phyloP scores from a whole-genome alignment of 2,888 invertebrate species.

The Harpalus rufipes region DNA sequence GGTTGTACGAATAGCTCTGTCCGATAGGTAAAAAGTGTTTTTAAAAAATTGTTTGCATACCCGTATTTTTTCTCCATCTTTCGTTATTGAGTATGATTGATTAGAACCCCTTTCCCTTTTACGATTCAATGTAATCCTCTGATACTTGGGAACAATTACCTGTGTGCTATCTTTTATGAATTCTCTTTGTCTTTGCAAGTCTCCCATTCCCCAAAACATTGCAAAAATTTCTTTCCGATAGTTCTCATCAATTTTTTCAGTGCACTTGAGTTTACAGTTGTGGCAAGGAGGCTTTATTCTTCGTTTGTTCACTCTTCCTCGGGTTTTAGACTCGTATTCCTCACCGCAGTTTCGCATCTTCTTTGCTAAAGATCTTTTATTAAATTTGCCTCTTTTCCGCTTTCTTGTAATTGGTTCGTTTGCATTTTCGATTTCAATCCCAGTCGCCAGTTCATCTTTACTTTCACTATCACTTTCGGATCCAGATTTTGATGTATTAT shows the following conservation, averaged over 20 bases:
- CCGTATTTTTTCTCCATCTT: constrained; percentile 62
- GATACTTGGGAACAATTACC: constrained; percentile 52
- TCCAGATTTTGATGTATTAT: constrained; percentile 34
- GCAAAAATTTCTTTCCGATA: constrained; percentile 51
- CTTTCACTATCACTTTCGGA: constrained; percentile 38
- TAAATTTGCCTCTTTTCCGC: constrained; percentile 48
- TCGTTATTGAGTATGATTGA: constrained; percentile 58
- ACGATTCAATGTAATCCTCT: constrained; percentile 55
- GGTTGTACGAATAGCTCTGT: constrained; percentile 58
- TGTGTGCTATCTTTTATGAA: constrained; percentile 55
- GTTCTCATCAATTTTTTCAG: constrained; percentile 57
- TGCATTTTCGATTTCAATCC: constrained; percentile 49
- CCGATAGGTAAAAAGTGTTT: constrained; percentile 61
- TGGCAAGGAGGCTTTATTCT: constrained; percentile 53
- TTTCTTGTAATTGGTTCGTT: constrained; percentile 41
- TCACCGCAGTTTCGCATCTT: constrained; percentile 56
- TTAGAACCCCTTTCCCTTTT: constrained; percentile 53
- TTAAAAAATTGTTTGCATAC: constrained; percentile 59
- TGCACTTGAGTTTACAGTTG: constrained; percentile 58
- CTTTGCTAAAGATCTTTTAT: constrained; percentile 50
- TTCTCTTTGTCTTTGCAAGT: constrained; percentile 57
- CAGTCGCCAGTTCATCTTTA: constrained; percentile 37
- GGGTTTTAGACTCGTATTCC: constrained; percentile 56
- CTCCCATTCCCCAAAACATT: constrained; percentile 52
- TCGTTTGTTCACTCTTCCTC: constrained; percentile 54